Base-by-base conservation (phyloP, 2,113 vertebrate species). In the Illadopsis cleaveri region DNA sequence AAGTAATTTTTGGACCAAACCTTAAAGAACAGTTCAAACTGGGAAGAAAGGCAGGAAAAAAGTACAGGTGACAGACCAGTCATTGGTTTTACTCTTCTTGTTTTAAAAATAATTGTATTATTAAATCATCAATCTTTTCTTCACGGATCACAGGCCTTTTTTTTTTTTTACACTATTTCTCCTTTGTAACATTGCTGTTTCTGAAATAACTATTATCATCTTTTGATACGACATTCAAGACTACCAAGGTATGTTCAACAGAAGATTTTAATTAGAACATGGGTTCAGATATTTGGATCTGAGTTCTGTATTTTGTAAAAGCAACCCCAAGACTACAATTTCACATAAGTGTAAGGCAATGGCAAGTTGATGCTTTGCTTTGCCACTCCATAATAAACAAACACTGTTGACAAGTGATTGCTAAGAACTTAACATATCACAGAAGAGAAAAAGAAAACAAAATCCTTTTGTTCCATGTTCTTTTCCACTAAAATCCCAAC, bases 221-320 rank as follows among this genome's bases (percentile, higher is more conserved):
- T 70, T 90, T 31, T 23, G 10, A 72, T 25, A 65, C 1, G 0
- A 53, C 17, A 45, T 38, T 38, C 44, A 51, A 92, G 33, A 57
- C 27, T 47, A 71, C 9, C n/a, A 30, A 47, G 12, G 9, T 15
- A 65, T 0, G 0, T 45, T 57, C 31, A 72, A 60, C 8, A 35
- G 25, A 73, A 48, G 31, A 77, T 35, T 13, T 54, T 37, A 47
- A 47, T 45, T 28, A 79, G 19, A 75, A 64, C 15, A 44, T 1
- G 3, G 11, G 1, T 47, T 24, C 65, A 86, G 22, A 44, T 58
- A 75, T 45, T 83, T 48, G 18, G 25, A 37, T 45, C n/a, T 0
- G 2, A 92, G 42, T n/a, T 71, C 19, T 12, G 3, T 30, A 37
- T 58, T 68, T 71, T n/a, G 28, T 66, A 81, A 57, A 12, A 76